Conservation (phyloP, 1,140 invertebrate species). For the Tetramorium simillimum region DNA sequence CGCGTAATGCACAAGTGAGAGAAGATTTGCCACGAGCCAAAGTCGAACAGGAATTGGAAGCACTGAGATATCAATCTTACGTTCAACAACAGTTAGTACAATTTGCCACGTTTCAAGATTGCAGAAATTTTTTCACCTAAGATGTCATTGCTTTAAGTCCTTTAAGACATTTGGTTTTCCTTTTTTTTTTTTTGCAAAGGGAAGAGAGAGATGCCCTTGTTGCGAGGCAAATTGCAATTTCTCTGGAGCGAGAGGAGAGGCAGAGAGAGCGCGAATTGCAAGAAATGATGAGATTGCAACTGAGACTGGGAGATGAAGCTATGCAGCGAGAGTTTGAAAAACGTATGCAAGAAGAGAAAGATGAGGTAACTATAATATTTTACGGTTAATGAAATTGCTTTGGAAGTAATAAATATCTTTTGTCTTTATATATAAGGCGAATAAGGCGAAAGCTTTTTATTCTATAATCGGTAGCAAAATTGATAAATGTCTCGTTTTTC, state of each 20-base stretch:
- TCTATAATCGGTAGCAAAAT: too few relatives aligned
- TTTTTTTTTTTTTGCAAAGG: constrained; percentile 79
- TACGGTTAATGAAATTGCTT: neutral
- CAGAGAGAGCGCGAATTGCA: constrained; percentile 82
- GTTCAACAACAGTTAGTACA: constrained; percentile 88
- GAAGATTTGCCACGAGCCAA: constrained; percentile 95
- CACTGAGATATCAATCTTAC: constrained; percentile 87
- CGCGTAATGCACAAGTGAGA: constrained; percentile 94
- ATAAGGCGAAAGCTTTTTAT: too few relatives aligned
- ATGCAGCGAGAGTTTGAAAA: constrained; percentile 81
- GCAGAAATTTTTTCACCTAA: neutral
- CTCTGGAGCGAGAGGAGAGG: constrained; percentile 88
- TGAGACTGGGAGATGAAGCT: constrained; percentile 83
- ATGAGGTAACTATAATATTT: constrained; percentile 84
- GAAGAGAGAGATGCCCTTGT: constrained; percentile 90
- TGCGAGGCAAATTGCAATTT: constrained; percentile 88
- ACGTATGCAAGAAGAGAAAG: constrained; percentile 88
- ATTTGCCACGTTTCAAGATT: neutral
- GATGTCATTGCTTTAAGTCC: neutral
- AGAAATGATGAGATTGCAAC: constrained; percentile 83
- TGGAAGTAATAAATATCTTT: neutral
- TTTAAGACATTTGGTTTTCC: neutral
- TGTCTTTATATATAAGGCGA: neutral
- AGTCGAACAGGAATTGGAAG: constrained; percentile 92
- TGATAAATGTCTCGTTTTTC: too few relatives aligned